Evolutionary conservation across 2,888 invertebrate genomes (phyloP), one percentile per base, ranked within the genome.

Genomic region (Trichogramma evanescens): DNA sequence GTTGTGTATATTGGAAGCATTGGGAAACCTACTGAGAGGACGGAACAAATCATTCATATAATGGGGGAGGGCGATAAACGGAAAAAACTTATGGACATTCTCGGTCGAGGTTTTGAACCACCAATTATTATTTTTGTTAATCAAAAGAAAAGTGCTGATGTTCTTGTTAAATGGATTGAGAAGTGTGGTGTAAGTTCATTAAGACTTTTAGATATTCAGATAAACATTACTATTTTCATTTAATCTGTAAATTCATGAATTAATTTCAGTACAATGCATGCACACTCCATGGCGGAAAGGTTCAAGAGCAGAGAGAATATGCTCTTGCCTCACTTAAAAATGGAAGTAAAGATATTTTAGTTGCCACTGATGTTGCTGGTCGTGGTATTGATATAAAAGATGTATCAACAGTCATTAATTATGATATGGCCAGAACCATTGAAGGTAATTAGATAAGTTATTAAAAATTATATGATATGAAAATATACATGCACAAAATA

Each of bases 341-440:
- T 57, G 98, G 98, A 4, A 86, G 91, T 1, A 98, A 98, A 78
- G 97, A 99, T 75, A 99, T 99, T 73, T 81, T 99, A 69, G 99
- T 99, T 48, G 99, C 99, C 1, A 99, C 99, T 0, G 98, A 99
- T 79, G 99, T 99, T 1, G 99, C 99, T 68, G 99, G 99, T 69
- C 91, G 99, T 85, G 99, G 99, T 93, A 99, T 99, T 68, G 99
- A 99, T 76, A 98, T 99, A 76, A 98, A 99, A 77, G 98, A 99
- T 78, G 99, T 99, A 3, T 95, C 97, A 6, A 84, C 98, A 80
- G 99, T 99, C 65, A 94, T 99, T 71, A 99, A 99, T 79, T 99
- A 99, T 72, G 99, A 99, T 76, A 99, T 99, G 99, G 97, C 99
- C 0, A 99, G 99, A 79, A 88, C 90, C 10, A 98, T 99, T 72